Conservation (phyloP, 2,113 vertebrate species). For the Acanthochromis polyacanthus region DNA sequence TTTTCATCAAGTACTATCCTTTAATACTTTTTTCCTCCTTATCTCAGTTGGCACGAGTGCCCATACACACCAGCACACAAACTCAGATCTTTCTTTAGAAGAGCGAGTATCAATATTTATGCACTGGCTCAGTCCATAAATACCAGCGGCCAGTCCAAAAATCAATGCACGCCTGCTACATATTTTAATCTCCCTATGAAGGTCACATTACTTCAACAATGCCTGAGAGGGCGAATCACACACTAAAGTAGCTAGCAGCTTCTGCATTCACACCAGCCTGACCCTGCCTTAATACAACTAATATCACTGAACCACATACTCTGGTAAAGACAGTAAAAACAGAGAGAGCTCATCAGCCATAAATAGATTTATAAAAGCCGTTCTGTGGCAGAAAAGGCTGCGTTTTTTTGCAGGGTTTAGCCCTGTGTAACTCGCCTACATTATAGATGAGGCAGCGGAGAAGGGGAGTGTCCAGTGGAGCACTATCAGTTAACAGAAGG, state of each 20-base stretch:
- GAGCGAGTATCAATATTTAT: slow-evolving; percentile 79
- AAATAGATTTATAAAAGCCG: slow-evolving; percentile 46
- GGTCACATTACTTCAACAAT: slow-evolving; percentile 76
- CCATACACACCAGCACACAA: slow-evolving; percentile 46
- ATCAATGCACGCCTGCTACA: slow-evolving; percentile 80
- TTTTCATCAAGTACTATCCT: slow-evolving; percentile 21
- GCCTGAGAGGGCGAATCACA: slow-evolving; percentile 42
- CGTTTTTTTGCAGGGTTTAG: slow-evolving; percentile 66
- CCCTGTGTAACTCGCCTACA: slow-evolving; percentile 59
- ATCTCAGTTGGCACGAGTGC: background rate
- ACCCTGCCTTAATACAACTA: slow-evolving; percentile 38
- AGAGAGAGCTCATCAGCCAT: slow-evolving; percentile 36
- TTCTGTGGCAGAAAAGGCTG: slow-evolving; percentile 20
- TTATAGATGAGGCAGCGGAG: slow-evolving; percentile 77
- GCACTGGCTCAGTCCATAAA: slow-evolving; percentile 77
- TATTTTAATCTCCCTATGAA: slow-evolving; percentile 82
- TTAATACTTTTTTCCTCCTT: background rate
- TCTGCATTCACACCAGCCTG: slow-evolving; percentile 17
- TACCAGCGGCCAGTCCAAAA: slow-evolving; percentile 74
- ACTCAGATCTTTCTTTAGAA: slow-evolving; percentile 59
- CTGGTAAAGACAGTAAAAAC: slow-evolving; percentile 40
- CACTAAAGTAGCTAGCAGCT: slow-evolving; percentile 41
- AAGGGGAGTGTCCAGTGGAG: slow-evolving; percentile 67
- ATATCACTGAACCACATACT: slow-evolving; percentile 40
- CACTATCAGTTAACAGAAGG: slow-evolving; percentile 77